Base-by-base conservation (phyloP, 1,140 invertebrate genomes). In the Ganaspis sp. region DNA sequence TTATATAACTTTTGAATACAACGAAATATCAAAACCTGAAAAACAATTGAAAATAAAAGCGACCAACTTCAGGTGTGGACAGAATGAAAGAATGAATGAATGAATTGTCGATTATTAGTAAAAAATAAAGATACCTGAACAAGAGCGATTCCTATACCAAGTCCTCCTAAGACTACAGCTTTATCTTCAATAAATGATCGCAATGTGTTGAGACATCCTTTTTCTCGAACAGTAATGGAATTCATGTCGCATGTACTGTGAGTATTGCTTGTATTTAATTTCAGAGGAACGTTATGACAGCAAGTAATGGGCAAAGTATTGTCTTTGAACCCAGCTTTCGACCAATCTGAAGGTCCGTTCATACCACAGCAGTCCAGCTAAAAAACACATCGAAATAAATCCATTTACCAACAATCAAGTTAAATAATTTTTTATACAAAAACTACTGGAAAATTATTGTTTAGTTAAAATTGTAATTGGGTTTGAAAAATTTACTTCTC, bases 301-400 rank as follows among this genome's bases (percentile, higher is more conserved):
- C 96, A 96, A 1, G 94, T 93, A 29, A 92, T 87, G 0, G 95
- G 95, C 69, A 96, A 86, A 3, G 90, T 90, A 42, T 92, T 90
- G 38, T 93, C 93, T 11, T 89, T 81, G 79, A 92, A 93, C 72
- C 77, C 77, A 54, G 92, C 85, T 34, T 87, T 89, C 34, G 89
- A 76, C 96, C 96, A 97, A 85, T 97, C 96, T 0, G 79, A 76
- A 3, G 93, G 92, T 9, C 93, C 92, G 72, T 93, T 91, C 38
- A 96, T 94, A 72, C 96, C 96, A 84, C 96, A 97, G 90, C 96
- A 97, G 85, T 94, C 88, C 74, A 96, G 90, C 95, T 97, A 86
- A 37, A 92, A 90, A 69, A n/a, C n/a, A n/a, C n/a, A n/a, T n/a
- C n/a, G n/a, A n/a, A n/a, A n/a, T n/a, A n/a, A n/a, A n/a, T n/a